These are phyloP conservation scores for Calcarius lapponicus DNA, from an alignment of 2,797 vertebrate genomes.

Conservation along the genomic window DNA sequence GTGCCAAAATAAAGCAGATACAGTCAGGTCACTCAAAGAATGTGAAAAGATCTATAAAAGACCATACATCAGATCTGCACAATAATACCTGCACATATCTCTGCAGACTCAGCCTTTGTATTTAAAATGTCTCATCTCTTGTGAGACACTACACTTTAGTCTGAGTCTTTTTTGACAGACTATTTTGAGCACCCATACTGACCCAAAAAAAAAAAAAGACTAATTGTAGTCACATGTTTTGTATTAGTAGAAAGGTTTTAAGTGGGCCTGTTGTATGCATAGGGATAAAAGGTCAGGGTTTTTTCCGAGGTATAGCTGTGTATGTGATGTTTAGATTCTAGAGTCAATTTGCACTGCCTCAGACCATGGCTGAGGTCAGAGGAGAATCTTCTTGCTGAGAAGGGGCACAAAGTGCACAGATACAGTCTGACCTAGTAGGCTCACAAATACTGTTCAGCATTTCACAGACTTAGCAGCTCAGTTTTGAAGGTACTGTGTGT, in stretches of 20 bases:
- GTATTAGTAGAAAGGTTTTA: not conserved
- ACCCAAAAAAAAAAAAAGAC: not conserved
- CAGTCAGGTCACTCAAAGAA: not conserved
- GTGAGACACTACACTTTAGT: not conserved
- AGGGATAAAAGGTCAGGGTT: not conserved
- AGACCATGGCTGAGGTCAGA: not conserved
- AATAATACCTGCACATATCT: not conserved
- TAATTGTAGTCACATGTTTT: not conserved
- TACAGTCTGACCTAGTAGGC: not conserved
- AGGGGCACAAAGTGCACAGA: not conserved
- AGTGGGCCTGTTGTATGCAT: not conserved
- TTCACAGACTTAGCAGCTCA: slow-evolving; percentile 24
- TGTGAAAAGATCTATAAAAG: not conserved
- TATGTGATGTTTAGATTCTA: not conserved
- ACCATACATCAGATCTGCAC: not conserved
- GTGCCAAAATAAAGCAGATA: not conserved
- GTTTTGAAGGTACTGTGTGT: not conserved
- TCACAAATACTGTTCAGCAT: not conserved
- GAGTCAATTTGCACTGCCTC: not conserved
- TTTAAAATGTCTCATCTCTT: not conserved
- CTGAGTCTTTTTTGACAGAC: not conserved
- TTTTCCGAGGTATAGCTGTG: not conserved
- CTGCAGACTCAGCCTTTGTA: not conserved
- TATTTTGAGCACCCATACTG: not conserved
- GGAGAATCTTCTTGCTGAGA: not conserved